Percentiles rank a stretch among this genome's conserved stretches.
phyloP scores from a whole-genome alignment of 2,888 invertebrate species.

The Podabrus alpinus region DNA sequence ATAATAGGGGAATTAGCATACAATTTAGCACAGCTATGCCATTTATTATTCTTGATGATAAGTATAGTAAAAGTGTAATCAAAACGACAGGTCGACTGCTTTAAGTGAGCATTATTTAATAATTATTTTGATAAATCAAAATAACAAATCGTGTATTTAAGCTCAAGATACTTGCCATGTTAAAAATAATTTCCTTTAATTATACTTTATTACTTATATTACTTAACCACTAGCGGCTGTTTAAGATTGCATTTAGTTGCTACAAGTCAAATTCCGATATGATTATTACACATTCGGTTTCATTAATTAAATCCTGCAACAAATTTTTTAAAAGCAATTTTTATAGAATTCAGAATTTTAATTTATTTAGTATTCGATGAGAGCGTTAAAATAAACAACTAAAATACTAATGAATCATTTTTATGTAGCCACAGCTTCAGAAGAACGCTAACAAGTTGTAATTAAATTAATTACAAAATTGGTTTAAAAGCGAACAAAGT shows the following conservation, averaged over 20 bases:
- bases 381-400: background rate
- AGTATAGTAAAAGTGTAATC: conserved; percentile 5
- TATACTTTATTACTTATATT: conserved; percentile 52
- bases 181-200: conserved; percentile 57
- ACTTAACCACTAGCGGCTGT: conserved; percentile 27
- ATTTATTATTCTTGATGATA: conserved; percentile 8
- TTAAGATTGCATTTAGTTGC: conserved; percentile 10
- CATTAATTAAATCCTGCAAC: background rate
- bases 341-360: background rate
- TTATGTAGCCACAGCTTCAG: background rate
- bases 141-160: conserved; percentile 56
- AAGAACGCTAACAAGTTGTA: conserved; percentile 1
- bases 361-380: background rate
- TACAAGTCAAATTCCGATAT: conserved; percentile 13
- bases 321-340: background rate
- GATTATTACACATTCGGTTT: conserved; percentile 16
- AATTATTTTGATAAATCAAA: conserved; percentile 59
- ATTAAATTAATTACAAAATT: conserved; percentile 27
- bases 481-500: conserved; percentile 15
- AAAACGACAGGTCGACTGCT: conserved; percentile 41
- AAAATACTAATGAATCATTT: conserved; percentile 3
- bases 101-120: conserved; percentile 57
- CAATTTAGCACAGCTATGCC: conserved; percentile 43
- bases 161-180: conserved; percentile 49
- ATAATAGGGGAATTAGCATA: conserved; percentile 58